phyloP scores from a whole-genome alignment of 2,113 vertebrate species.

The Paradisaea rubra region DNA sequence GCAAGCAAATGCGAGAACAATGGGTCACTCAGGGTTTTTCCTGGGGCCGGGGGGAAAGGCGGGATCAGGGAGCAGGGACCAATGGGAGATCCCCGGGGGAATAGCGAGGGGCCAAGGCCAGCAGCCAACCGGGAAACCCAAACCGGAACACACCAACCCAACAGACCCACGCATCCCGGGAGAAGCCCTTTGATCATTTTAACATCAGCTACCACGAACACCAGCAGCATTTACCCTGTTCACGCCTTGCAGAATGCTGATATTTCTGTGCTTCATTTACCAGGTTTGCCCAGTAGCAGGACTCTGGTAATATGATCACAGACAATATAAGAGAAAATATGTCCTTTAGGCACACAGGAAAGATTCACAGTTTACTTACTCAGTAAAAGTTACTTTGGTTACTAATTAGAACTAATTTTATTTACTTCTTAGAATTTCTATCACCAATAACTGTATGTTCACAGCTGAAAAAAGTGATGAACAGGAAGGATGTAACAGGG shows the following conservation, averaged over 20 bases:
- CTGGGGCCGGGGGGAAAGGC: too few relatives aligned
- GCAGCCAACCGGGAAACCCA: too few relatives aligned
- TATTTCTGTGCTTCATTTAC: background rate
- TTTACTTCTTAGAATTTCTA: background rate
- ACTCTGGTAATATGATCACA: too few relatives aligned
- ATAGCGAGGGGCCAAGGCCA: too few relatives aligned
- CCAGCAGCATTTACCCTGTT: background rate
- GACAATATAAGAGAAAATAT: background rate
- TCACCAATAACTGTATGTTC: background rate
- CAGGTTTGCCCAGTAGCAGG: background rate
- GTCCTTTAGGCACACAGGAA: background rate
- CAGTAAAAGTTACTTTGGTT: background rate
- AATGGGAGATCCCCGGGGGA: too few relatives aligned
- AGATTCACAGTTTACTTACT: background rate
- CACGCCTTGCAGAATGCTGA: background rate
- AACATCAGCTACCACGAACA: too few relatives aligned
- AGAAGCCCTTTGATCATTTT: too few relatives aligned
- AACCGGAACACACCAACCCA: too few relatives aligned
- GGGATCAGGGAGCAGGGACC: too few relatives aligned
- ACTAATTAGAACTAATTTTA: background rate
- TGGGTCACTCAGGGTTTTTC: too few relatives aligned
- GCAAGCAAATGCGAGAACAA: too few relatives aligned
- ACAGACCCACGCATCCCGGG: too few relatives aligned
- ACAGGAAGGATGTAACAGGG: background rate
- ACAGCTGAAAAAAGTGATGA: background rate